A percentile compares a stretch with the other conserved stretches of the same genome.
These are phyloP conservation scores for Reticulitermes speratus DNA, from an alignment of 1,140 invertebrate genomes.

Conservation along the genomic window DNA sequence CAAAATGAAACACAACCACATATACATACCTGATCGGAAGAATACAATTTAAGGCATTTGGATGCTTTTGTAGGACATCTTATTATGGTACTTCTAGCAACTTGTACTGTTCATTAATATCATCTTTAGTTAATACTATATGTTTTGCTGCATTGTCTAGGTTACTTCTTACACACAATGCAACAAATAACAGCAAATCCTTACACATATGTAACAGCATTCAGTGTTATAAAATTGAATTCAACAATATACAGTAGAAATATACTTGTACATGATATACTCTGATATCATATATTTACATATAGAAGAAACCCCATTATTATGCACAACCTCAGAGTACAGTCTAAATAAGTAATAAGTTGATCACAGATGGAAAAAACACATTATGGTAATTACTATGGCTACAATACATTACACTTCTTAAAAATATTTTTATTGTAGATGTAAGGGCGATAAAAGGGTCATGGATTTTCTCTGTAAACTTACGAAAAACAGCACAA, in stretches of 20 bases:
- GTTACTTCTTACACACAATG: background rate
- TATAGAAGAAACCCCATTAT: conserved; percentile 12
- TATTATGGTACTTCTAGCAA: background rate
- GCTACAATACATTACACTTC: conserved; percentile 10
- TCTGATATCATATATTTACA: conserved; percentile 12
- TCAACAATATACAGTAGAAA: conserved; percentile 14
- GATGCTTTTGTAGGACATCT: background rate
- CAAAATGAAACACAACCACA: too few relatives aligned
- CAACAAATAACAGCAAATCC: background rate
- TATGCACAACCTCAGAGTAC: conserved; percentile 12
- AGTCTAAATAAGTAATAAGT: background rate
- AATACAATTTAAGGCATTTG: too few relatives aligned
- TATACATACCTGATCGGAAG: too few relatives aligned
- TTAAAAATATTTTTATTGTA: conserved; percentile 17
- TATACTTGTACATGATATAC: background rate
- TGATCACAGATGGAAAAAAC: conserved; percentile 13
- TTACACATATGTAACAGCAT: background rate
- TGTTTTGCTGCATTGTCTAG: background rate
- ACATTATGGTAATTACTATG: background rate
- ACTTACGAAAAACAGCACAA: conserved; percentile 27
- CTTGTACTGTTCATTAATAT: background rate
- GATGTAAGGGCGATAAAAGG: background rate
- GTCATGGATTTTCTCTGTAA: background rate
- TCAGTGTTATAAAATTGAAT: background rate
- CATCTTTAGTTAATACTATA: background rate